phyloP scores from a whole-genome alignment of 2,113 vertebrate genomes.

The Ictalurus punctatus region DNA sequence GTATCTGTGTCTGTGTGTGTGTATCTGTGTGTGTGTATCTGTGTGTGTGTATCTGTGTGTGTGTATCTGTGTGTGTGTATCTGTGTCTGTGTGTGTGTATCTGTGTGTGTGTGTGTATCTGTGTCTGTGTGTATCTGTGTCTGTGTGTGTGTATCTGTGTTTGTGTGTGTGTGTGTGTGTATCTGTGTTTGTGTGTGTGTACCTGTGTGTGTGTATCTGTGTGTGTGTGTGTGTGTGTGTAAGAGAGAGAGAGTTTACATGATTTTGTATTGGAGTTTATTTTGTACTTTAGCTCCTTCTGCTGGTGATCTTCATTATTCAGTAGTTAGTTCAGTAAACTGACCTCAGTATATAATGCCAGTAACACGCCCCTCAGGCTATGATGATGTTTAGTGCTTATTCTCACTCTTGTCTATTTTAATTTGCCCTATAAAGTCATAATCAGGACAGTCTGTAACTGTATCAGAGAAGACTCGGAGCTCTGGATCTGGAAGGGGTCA shows the following conservation, averaged over 20 bases:
- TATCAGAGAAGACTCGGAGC: background rate
- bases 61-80: too few species aligned
- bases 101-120: too few species aligned
- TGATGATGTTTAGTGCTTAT: background rate
- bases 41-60: background rate
- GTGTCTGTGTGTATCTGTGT: too few species aligned
- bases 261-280: constrained; percentile 56
- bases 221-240: background rate
- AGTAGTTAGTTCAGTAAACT: background rate
- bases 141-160: too few species aligned
- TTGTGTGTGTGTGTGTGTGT: constrained; percentile 24
- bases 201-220: constrained; percentile 31
- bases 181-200: background rate
- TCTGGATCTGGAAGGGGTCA: background rate
- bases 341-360: background rate
- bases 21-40: constrained; percentile 33
- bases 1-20: background rate
- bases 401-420: background rate
- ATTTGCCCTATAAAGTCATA: background rate
- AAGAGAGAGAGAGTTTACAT: constrained; percentile 44
- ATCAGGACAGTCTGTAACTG: background rate
- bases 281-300: background rate
- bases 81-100: too few species aligned
- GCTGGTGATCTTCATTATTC: background rate
- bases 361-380: background rate